phyloP scores from a whole-genome alignment of 2,888 invertebrate genomes.

The Ichneumoninae sp. region DNA sequence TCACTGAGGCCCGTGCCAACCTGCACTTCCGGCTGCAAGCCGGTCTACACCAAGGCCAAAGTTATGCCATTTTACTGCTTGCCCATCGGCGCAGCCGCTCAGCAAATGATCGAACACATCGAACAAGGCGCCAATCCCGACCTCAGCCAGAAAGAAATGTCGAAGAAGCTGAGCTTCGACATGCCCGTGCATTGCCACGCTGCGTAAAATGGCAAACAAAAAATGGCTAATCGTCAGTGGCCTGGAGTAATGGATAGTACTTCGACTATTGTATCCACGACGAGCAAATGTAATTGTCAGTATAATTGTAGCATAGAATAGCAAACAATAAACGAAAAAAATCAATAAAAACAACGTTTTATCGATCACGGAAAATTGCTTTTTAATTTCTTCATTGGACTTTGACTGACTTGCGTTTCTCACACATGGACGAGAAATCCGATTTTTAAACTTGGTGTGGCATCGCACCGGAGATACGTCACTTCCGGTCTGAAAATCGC shows the following conservation, averaged over 20 bases:
- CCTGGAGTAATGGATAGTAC: not conserved
- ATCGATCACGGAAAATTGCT: too few relatives aligned
- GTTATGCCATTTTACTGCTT: constrained; percentile 85
- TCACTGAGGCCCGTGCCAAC: constrained; percentile 86
- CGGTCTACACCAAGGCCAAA: constrained; percentile 84
- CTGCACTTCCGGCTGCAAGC: constrained; percentile 86
- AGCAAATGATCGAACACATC: constrained; percentile 80
- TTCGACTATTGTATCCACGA: constrained; percentile 8
- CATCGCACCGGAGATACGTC: too few relatives aligned
- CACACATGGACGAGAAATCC: too few relatives aligned
- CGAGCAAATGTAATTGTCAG: constrained; percentile 11
- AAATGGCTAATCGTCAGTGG: not conserved
- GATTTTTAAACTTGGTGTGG: too few relatives aligned
- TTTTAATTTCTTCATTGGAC: too few relatives aligned
- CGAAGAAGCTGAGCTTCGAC: constrained; percentile 77
- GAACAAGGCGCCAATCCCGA: constrained; percentile 85
- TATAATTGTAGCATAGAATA: not conserved
- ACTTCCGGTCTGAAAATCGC: too few relatives aligned
- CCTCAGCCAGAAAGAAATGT: constrained; percentile 82
- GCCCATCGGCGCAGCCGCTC: constrained; percentile 66
- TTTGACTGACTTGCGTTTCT: too few relatives aligned
- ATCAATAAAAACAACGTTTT: too few relatives aligned
- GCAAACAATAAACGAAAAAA: constrained; percentile 6
- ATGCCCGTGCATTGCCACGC: constrained; percentile 84
- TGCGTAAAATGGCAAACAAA: not conserved